Evolutionary conservation across 2,797 vertebrate genomes (phyloP), one percentile per base, ranked within the genome.

Genomic region (Phrynocephalus guinanensis): DNA sequence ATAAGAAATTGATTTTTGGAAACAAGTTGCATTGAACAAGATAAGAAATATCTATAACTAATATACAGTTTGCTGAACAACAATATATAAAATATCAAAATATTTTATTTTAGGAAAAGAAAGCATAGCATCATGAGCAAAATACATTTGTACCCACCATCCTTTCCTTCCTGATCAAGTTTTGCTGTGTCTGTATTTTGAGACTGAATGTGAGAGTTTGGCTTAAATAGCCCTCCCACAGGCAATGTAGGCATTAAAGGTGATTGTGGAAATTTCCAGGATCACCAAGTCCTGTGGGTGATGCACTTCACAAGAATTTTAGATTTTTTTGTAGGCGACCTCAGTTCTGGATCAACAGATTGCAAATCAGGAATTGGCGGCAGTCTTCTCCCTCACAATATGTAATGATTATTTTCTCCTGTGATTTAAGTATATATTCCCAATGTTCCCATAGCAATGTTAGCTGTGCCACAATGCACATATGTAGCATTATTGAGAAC

Each of bases 381-480:
- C 85, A 15, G 66, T 84, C 8, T 89, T 91, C 90, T 82, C 79
- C 86, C 87, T 84, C 78, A 90, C 91, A 94, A 91, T 94, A 86
- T 91, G 84, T 88, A 94, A 88, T 72, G 72, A 90, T 91, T 87
- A 82, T 94, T 94, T 92, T 89, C 92, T 91, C 90, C 86, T 88
- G 48, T 82, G 83, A 56, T 83, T 72, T 88, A 80, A 85, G 91
- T 90, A 88, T 87, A 77, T 78, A 4, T 88, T 93, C 84, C 80
- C 75, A 89, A 88, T 87, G 94, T 96, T 95, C 95, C 95, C 94
- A 91, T 92, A 92, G 95, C 93, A 91, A 93, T 94, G 91, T 89
- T 89, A 92, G 75, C 91, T 82, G 85, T 81, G 76, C 82, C 87
- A 76, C 84, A 75, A 68, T 79, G 88, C 87, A 91, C 83, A 86